Evolutionary conservation across 53 echinoderm and acorn worm genomes (phyloP), one percentile per base, ranked within the genome.

Genomic region (Holothuria leucospilota): DNA sequence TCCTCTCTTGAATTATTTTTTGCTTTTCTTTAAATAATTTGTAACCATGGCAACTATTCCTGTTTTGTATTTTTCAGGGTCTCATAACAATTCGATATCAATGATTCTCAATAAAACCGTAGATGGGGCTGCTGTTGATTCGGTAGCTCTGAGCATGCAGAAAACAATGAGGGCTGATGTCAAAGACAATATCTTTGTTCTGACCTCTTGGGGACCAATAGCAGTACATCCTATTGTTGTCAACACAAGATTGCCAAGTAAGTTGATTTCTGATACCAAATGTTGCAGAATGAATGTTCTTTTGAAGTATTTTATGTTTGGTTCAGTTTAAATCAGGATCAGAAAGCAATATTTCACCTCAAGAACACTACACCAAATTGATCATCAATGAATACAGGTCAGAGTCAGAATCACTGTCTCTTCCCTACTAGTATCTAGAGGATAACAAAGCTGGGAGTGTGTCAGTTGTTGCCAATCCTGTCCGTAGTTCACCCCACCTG

Each of bases 161-260:
- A 93, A 88, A 88, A 90, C 86, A 68, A 70, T 69, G 16, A 62
- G 85, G 51, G 88, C 91, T 13, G 85, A 90, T 28, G 77, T 96
- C 24, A 86, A 39, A 26, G 84, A 88, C 10, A 88, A 91, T 14
- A 81, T 96, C 9, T 86, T 94, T 41, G 84, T 96, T 6, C 78
- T 96, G 83, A 92, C 86, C 21, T 92, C 96, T 0, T 92, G 89
- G 88, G 94, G 96, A 39, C 94, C 96, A 2, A 59, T 94, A 34
- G 90, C 94, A n/a, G 82, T 88, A 4, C 91, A 96, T n/a, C 90
- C 93, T 23, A 86, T 89, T 34, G 90, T 88, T 7, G 86, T 94
- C 83, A 94, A 90, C 71, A 82, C 94, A 42, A 89, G 90, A 68
- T 63, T 94, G 68, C 87, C 94, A 56, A 92, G 94, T 94, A 29